Percentiles rank a stretch among this genome's conserved stretches.
These are phyloP conservation scores for Lerema accius DNA, from an alignment of 1,140 invertebrate genomes.

Conservation along the genomic window DNA sequence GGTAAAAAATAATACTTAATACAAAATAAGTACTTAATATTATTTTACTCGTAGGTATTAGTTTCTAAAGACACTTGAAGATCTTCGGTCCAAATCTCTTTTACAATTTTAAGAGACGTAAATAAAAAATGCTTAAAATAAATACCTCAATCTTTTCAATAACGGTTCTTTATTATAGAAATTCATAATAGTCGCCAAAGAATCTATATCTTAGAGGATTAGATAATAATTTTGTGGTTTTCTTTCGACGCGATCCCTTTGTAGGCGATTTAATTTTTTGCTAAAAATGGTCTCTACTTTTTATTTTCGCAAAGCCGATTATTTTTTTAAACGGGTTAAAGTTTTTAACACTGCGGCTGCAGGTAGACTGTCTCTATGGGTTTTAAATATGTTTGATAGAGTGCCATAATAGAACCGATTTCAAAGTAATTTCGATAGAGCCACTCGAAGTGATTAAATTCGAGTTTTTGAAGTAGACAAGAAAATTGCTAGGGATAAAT, in stretches of 20 bases:
- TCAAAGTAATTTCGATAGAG: constrained; percentile 26
- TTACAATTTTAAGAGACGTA: no score
- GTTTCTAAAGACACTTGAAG: no score
- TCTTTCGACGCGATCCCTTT: constrained; percentile 56
- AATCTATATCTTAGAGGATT: constrained; percentile 56
- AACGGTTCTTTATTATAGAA: constrained; percentile 47
- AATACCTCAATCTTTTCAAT: constrained; percentile 17
- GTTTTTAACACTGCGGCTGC: constrained; percentile 42
- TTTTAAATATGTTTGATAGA: constrained; percentile 5
- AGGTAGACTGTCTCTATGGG: constrained; percentile 35
- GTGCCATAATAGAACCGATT: constrained; percentile 18
- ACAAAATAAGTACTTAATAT: no score
- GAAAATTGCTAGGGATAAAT: constrained; percentile 11
- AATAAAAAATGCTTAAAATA: constrained; percentile 19
- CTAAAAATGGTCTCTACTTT: constrained; percentile 35
- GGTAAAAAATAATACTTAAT: no score
- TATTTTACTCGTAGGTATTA: no score
- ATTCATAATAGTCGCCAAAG: constrained; percentile 46
- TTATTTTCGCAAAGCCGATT: constrained; percentile 72
- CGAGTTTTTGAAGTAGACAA: constrained; percentile 11
- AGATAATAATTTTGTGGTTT: constrained; percentile 71
- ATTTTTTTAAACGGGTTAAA: constrained; percentile 70
- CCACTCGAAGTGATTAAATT: constrained; percentile 34
- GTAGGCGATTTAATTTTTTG: constrained; percentile 44
- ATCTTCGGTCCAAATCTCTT: no score